Percentiles rank a stretch among this genome's conserved stretches.
These are phyloP conservation scores for Rhodophaea formosa DNA, from an alignment of 2,888 invertebrate genomes.

Conservation along the genomic window DNA sequence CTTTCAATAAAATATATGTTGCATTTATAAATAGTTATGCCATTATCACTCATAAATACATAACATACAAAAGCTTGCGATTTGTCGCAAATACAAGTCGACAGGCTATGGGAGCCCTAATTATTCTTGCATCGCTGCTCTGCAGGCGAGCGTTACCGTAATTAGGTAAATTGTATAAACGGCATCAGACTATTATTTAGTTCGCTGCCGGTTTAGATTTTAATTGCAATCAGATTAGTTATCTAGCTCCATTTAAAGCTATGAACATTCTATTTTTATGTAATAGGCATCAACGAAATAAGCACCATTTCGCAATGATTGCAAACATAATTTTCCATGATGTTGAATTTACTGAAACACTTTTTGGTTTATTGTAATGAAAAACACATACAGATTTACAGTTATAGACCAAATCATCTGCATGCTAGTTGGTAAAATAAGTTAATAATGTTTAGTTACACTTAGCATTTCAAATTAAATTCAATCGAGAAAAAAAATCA, in stretches of 20 bases:
- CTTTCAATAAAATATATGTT: too few species aligned
- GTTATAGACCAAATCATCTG: too few species aligned
- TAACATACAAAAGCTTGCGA: background rate
- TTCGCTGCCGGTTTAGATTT: conserved; percentile 55
- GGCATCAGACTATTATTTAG: conserved; percentile 55
- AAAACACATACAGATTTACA: too few species aligned
- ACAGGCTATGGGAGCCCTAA: conserved; percentile 26
- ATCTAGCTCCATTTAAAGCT: conserved; percentile 38
- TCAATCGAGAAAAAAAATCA: too few species aligned
- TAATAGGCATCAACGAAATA: conserved; percentile 37
- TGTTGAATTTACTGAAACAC: too few species aligned
- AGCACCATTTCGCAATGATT: conserved; percentile 34
- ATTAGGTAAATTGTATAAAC: conserved; percentile 69
- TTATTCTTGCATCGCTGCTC: conserved; percentile 50
- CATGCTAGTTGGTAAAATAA: too few species aligned
- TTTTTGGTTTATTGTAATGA: too few species aligned
- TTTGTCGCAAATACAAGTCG: conserved; percentile 19
- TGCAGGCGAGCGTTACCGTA: conserved; percentile 59
- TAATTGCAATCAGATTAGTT: conserved; percentile 57
- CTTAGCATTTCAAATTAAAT: too few species aligned
- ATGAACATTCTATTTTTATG: conserved; percentile 42
- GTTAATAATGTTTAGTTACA: too few species aligned
- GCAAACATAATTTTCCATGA: conserved; percentile 8
- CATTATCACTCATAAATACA: background rate
- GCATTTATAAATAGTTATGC: too few species aligned